Base-by-base conservation (phyloP, 2,888 invertebrate species). In the Drosophila subquinaria region DNA sequence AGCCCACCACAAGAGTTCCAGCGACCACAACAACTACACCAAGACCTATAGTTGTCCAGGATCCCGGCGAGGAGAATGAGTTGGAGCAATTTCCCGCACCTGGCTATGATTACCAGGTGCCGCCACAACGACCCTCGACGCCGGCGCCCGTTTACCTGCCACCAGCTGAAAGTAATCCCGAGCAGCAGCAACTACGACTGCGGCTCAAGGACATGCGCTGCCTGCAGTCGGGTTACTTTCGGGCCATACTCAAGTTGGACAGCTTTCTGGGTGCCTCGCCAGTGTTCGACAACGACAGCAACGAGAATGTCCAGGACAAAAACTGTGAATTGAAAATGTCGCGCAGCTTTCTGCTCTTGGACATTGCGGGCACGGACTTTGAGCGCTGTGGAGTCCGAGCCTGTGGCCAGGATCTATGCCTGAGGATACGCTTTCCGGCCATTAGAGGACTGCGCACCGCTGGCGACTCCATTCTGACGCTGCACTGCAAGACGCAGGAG, bases 401-500 rank as follows among this genome's bases (percentile, higher is more conserved):
- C 64, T 95, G 94, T 82, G 93, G 92, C 1, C 89, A 84, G 66
- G 93, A 94, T 82, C 93, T 94, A 78, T 95, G 95, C 73, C 84
- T 94, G n/a, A 92, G 93, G 4, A 45, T 95, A 5, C 91, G 95
- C 48, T 94, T 95, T 88, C 94, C 95, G 0, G 92, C 93, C 0
- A 93, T 95, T 10, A 82, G 92, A 27, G 94, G 94, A 5, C 90
- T 95, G 69, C 93, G 93, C 84, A 92, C 95, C 8, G 93, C 93
- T 1, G 93, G 93, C 33, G 95, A 95, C 82, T 88, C 92, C 1
- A 91, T 94, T 43, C 87, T 95, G 20, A 94, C 94, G 4, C 86
- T 95, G 48, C 94, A 94, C 76, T 95, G 95, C 81, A 93, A 93
- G 66, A 92, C 93, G 0, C 94, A 94, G 79, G 94, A 94, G 47